Conservation (phyloP, 2,797 vertebrate genomes). For the Neoniphon sammara region DNA sequence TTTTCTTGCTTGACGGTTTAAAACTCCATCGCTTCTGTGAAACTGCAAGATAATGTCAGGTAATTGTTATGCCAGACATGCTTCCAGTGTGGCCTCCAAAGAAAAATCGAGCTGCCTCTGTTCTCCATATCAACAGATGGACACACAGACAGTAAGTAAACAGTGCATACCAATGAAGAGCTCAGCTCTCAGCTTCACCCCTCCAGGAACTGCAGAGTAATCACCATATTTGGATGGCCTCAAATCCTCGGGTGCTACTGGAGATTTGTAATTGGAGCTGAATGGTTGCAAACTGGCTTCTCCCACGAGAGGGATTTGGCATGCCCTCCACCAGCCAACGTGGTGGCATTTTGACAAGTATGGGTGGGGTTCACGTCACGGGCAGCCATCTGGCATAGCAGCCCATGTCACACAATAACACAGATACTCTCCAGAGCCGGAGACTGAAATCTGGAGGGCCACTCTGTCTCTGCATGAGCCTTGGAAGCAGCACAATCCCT, state of each 20-base stretch:
- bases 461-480: slow-evolving; percentile 51
- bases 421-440: slow-evolving; percentile 61
- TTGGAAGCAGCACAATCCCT: slow-evolving; percentile 64
- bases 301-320: slow-evolving; percentile 69
- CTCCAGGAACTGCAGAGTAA: slow-evolving; percentile 69
- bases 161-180: slow-evolving; percentile 73
- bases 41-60: slow-evolving; percentile 58
- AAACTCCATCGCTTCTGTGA: slow-evolving; percentile 41
- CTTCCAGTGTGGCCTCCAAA: slow-evolving; percentile 64
- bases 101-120: slow-evolving; percentile 62
- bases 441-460: slow-evolving; percentile 61
- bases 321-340: slow-evolving; percentile 53
- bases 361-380: slow-evolving; percentile 66
- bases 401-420: slow-evolving; percentile 65
- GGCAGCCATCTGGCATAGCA: slow-evolving; percentile 70
- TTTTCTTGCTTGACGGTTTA: slow-evolving; percentile 46
- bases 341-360: slow-evolving; percentile 73
- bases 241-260: slow-evolving; percentile 70
- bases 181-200: slow-evolving; percentile 69
- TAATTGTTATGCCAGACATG: slow-evolving; percentile 66
- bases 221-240: slow-evolving; percentile 75
- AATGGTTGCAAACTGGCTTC: slow-evolving; percentile 71
- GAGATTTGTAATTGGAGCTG: slow-evolving; percentile 79
- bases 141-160: slow-evolving; percentile 76
- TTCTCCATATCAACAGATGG: slow-evolving; percentile 74